Percentiles rank a stretch among this genome's conserved stretches.
phyloP scores from a whole-genome alignment of 2,113 vertebrate genomes.

The Notarius quadriscutis region DNA sequence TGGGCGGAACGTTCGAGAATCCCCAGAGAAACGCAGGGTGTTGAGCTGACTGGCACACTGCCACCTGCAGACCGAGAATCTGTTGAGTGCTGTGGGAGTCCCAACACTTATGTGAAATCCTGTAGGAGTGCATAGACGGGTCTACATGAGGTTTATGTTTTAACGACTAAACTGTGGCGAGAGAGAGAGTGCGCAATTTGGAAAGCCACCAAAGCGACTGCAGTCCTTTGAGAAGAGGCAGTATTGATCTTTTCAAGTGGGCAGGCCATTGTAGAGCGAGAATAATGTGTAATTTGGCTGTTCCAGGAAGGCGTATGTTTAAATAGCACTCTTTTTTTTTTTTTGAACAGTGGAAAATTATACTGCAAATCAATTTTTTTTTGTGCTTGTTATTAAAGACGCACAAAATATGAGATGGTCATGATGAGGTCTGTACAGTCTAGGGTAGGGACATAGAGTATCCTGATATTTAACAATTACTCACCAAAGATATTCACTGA shows the following conservation, averaged over 20 bases:
- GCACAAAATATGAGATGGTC: neutral
- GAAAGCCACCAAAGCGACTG: conserved; percentile 25
- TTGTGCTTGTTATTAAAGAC: no score
- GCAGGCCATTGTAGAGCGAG: conserved; percentile 25
- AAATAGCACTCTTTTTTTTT: neutral
- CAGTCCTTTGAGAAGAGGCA: conserved; percentile 31
- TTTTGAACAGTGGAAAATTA: neutral
- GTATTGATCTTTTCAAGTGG: conserved; percentile 53
- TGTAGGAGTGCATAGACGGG: neutral
- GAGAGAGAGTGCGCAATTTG: conserved; percentile 1
- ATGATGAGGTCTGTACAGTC: neutral
- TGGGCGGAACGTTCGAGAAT: conserved; percentile 46
- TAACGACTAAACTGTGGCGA: neutral
- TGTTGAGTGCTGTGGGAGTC: conserved; percentile 35
- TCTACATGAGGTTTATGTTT: neutral
- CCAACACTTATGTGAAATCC: conserved; percentile 14
- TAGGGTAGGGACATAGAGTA: neutral
- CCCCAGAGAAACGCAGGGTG: conserved; percentile 27
- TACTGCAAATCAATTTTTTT: neutral
- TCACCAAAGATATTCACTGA: no score
- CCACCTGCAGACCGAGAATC: conserved; percentile 50
- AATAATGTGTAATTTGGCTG: conserved; percentile 43
- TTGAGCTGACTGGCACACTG: conserved; percentile 45
- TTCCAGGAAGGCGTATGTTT: conserved; percentile 26
- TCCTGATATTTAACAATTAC: no score